Base-by-base conservation (phyloP, 2,113 vertebrate genomes). In the Pollimyrus isidori region DNA sequence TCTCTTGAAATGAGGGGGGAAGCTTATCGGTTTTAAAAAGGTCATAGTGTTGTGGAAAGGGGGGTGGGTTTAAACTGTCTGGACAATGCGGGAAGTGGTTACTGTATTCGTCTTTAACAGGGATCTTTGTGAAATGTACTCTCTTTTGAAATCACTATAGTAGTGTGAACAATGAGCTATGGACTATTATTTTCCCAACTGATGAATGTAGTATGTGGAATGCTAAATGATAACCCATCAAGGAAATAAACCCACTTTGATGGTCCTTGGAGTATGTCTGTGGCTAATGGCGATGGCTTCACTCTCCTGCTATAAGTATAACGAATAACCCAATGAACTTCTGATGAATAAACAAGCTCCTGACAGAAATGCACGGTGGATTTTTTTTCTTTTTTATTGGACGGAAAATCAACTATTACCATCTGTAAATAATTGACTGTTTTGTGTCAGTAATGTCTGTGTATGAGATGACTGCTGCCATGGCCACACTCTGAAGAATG, bases 311-410 rank as follows among this genome's bases (percentile, higher is more conserved):
- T 26, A 9, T 13, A 13, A 15, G 45, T 86, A 48, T 86, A 48
- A 86, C 23, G 23, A 86, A 86, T 50, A 48, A 50, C 83, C 45
- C 45, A 86, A 86, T 86, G 86, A 87, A 56, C 10, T 42, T 50
- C 48, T 89, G 80, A 89, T 82, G 49, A 83, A 26, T 35, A 88
- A 82, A 89, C 73, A 83, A 53, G 50, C 49, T 53, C 19, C n/a
- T 80, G 69, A 52, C 17, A 82, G 23, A 88, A 88, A 52, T 52
- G 88, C 48, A 39, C 2, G 65, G n/a, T 52, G n/a, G 49, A 53
- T 83, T 48, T 88, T 88, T 73, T 76, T 76, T 13, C 15, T 52
- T 39, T 26, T 65, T 52, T 45, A 80, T 69, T 82, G 73, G 30
- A 10, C 73, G 83, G 49, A 62, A 82, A 53, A 56, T 83, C 35